Evolutionary conservation across 2,888 invertebrate species (phyloP), one percentile per base, ranked within the genome.

Genomic region (Stenolophus ochropezus): DNA sequence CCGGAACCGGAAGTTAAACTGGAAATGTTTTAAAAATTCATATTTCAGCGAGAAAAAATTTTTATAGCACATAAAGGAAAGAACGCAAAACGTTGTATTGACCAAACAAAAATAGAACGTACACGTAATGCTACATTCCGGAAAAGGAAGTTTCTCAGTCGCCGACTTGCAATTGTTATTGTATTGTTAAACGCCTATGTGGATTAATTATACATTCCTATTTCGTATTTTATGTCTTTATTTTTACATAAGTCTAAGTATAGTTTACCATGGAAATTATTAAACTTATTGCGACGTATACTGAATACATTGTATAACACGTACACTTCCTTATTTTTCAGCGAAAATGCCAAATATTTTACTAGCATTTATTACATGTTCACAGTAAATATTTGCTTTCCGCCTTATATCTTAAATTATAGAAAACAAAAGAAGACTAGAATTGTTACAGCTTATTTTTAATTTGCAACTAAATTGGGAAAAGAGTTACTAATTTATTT

Each of bases 141-240:
- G 51, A 53, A 53, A 53, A 16, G 51, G 51, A 53, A 53, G 16
- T 53, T 53, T 16, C 51, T 53, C 16, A 53, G 16, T 53, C 51
- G 51, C 2, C 16, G 18, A 14, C 51, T 53, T 53, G 51, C 51
- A 53, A 53, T 53, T 53, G 16, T 53, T 53, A 53, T 16, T 53
- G 33, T 42, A 42, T 42, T 42, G 33, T 42, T 42, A 42, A 42
- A 42, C 51, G 51, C 51, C 51, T 18, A 53, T 18, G 16, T 18
- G 3, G 16, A 18, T 53, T 53, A 53, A 53, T 18, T 53, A 53
- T 42, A 42, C 33, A 42, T 42, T 42, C 33, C 33, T 6, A 42
- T 42, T 42, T 42, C 33, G 33, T 4, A 33, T 33, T 33, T 33
- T 33, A 33, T 33, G 33, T 8, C 33, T 33, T n/a, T 42, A 42